These are phyloP conservation scores for Uria aalge DNA, from an alignment of 2,113 vertebrate species.

Conservation along the genomic window DNA sequence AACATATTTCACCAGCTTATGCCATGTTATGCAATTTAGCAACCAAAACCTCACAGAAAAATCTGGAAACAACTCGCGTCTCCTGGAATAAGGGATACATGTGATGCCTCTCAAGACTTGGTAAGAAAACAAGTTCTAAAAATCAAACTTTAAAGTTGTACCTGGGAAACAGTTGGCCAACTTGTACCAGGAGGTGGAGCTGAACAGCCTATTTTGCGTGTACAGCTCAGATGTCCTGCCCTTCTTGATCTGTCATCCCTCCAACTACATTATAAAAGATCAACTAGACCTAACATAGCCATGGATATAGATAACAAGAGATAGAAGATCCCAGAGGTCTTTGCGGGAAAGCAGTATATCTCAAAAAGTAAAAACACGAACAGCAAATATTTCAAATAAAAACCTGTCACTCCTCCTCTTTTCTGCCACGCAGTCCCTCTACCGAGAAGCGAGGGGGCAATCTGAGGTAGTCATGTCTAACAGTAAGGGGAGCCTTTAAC, in stretches of 20 bases:
- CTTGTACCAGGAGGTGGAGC: not conserved
- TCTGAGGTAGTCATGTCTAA: not conserved
- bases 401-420: not conserved
- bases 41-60: not conserved
- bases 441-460: not conserved
- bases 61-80: not conserved
- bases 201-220: not conserved
- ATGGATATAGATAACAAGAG: not conserved
- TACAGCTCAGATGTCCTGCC: not conserved
- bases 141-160: not conserved
- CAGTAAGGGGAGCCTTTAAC: not conserved
- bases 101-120: not conserved
- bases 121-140: not conserved
- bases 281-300: not conserved
- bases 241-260: not conserved
- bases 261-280: not conserved
- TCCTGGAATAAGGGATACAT: not conserved
- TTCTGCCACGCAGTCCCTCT: not conserved
- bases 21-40: not conserved
- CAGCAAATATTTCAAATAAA: not conserved
- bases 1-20: not conserved
- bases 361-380: not conserved
- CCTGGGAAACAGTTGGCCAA: not conserved
- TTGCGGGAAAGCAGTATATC: not conserved
- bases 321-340: not conserved